Evolutionary conservation across 2,113 vertebrate species (phyloP).

Genomic region (Promerops cafer): DNA sequence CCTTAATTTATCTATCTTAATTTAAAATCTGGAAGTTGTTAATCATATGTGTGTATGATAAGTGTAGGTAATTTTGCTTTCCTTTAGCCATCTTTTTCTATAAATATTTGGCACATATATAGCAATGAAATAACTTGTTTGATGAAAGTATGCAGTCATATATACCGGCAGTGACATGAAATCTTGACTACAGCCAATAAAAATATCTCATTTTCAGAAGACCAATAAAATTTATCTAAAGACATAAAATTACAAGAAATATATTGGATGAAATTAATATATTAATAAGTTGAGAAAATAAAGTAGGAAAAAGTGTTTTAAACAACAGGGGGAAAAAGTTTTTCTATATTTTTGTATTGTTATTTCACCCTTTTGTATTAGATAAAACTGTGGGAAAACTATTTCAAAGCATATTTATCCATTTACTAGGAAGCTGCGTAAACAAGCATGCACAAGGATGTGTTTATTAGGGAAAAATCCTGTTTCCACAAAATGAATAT

Average conservation of each 20-base stretch:
- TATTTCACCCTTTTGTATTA: not conserved
- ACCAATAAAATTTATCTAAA: not conserved
- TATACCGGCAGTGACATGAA: not conserved
- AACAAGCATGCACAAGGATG: not conserved
- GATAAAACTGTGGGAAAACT: not conserved
- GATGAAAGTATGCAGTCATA: not conserved
- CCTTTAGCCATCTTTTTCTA: not conserved
- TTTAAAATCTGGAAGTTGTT: not conserved
- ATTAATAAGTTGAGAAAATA: not conserved
- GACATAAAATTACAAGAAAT: not conserved
- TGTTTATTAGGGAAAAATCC: not conserved
- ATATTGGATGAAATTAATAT: not conserved
- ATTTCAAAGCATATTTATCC: not conserved
- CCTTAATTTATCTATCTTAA: not conserved
- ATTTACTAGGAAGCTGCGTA: not conserved
- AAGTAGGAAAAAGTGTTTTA: not conserved
- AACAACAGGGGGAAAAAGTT: rapidly evolving
- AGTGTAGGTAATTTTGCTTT: not conserved
- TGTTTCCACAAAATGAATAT: not conserved
- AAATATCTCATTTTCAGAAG: not conserved
- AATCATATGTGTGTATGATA: not conserved
- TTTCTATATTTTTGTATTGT: not conserved
- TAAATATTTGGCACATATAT: not conserved
- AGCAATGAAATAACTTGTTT: not conserved
- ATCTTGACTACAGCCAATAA: not conserved